phyloP scores from a whole-genome alignment of 2,888 invertebrate species.

The Caradrina clavipalpis region DNA sequence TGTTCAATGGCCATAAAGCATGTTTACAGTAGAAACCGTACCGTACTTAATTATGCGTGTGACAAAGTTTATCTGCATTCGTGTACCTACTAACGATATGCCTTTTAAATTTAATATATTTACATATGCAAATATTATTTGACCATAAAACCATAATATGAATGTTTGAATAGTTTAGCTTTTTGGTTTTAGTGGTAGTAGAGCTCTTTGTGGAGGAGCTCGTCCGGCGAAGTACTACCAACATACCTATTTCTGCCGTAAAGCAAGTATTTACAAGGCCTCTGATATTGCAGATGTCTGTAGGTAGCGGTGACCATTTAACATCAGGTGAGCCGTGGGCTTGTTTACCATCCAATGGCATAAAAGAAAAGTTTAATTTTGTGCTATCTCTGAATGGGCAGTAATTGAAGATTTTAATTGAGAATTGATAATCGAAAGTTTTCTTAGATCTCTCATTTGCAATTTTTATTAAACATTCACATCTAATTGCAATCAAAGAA shows the following conservation, averaged over 20 bases:
- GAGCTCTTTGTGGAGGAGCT: no score
- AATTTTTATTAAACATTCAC: background rate
- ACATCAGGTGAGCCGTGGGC: no score
- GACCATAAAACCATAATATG: background rate
- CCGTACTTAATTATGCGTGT: conserved; percentile 10
- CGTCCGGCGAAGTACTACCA: no score
- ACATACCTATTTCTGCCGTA: no score
- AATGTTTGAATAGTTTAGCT: background rate
- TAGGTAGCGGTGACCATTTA: no score
- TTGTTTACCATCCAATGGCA: no score
- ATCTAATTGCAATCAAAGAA: conserved; percentile 13
- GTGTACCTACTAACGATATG: background rate
- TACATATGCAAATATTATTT: background rate
- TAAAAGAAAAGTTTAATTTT: no score
- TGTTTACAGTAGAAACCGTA: background rate
- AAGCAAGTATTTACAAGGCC: no score
- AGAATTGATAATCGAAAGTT: conserved; percentile 7
- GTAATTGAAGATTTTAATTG: conserved; percentile 6
- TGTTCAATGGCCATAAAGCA: conserved; percentile 2
- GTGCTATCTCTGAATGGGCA: background rate
- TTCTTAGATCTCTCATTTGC: background rate
- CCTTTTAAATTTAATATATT: background rate
- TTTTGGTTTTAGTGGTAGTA: no score
- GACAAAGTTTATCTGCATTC: conserved; percentile 5
- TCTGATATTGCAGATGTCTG: no score